Conservation (phyloP, 2,797 vertebrate genomes). For the Loriculus beryllinus region DNA sequence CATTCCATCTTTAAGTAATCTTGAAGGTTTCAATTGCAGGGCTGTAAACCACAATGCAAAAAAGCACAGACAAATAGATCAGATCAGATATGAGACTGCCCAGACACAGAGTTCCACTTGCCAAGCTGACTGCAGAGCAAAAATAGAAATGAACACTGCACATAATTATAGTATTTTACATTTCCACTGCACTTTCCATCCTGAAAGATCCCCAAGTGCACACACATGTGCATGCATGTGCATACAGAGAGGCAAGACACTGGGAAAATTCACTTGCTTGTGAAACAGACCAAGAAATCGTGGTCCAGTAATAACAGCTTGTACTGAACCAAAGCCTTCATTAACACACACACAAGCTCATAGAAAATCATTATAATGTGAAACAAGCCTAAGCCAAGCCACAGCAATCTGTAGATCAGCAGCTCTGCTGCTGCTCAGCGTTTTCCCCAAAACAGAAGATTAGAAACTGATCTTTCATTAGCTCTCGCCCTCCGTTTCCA, state of each 20-base stretch:
- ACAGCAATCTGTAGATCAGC: slow-evolving; percentile 37
- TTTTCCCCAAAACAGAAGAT: slow-evolving; percentile 35
- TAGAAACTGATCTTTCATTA: slow-evolving; percentile 52
- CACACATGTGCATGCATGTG: not conserved
- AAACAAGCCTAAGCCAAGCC: slow-evolving; percentile 39
- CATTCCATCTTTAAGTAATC: slow-evolving; percentile 62
- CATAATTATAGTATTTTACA: slow-evolving; percentile 55
- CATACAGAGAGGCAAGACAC: not conserved
- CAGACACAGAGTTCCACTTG: slow-evolving; percentile 55
- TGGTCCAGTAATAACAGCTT: slow-evolving; percentile 40
- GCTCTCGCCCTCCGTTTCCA: not conserved
- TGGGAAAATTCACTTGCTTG: slow-evolving; percentile 25
- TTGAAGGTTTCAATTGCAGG: slow-evolving; percentile 51
- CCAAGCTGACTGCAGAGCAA: slow-evolving; percentile 54
- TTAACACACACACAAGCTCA: slow-evolving; percentile 3
- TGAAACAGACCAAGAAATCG: slow-evolving; percentile 16
- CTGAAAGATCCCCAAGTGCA: slow-evolving; percentile 13
- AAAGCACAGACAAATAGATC: slow-evolving; percentile 52
- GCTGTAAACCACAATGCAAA: slow-evolving; percentile 63
- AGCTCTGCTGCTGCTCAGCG: not conserved
- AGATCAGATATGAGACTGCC: slow-evolving; percentile 53
- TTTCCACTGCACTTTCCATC: slow-evolving; percentile 50
- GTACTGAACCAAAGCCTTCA: slow-evolving; percentile 44
- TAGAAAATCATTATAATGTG: slow-evolving; percentile 47
- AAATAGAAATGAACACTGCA: slow-evolving; percentile 52